A percentile compares a stretch with the other conserved stretches of the same genome.
These are phyloP conservation scores for Asarcornis scutulata DNA, from an alignment of 2,113 vertebrate genomes.

Conservation along the genomic window DNA sequence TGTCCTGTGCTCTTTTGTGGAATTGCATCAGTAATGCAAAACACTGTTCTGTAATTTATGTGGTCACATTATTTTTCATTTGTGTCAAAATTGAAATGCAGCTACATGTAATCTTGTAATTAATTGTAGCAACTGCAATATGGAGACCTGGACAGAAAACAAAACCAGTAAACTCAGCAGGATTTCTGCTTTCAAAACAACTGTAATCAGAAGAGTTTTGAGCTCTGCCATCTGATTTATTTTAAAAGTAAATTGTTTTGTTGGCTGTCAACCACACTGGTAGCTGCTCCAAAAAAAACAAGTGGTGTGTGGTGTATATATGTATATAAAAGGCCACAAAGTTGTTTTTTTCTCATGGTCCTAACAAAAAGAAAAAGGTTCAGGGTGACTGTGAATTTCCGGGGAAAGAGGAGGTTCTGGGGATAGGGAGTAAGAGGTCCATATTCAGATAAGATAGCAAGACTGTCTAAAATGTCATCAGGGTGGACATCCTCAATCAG, in stretches of 20 bases:
- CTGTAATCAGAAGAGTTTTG: background rate
- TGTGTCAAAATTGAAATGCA: constrained; percentile 7
- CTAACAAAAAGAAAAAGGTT: background rate
- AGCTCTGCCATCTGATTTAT: constrained; percentile 3
- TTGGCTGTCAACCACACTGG: background rate
- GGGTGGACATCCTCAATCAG: background rate
- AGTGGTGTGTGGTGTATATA: background rate
- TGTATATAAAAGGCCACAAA: background rate
- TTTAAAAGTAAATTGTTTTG: constrained; percentile 15
- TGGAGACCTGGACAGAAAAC: background rate
- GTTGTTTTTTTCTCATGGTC: background rate
- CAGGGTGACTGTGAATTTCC: background rate
- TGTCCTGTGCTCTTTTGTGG: background rate
- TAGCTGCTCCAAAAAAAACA: background rate
- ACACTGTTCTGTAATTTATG: background rate
- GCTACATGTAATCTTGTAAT: background rate
- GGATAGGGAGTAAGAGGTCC: background rate
- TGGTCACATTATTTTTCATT: background rate
- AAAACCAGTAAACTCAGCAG: background rate
- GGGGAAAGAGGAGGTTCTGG: background rate
- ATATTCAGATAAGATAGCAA: background rate
- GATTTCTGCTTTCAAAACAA: background rate
- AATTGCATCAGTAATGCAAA: background rate
- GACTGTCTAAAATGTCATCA: background rate
- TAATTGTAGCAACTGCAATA: background rate